Conservation (phyloP, 1,140 invertebrate genomes). For the Teleopsis dalmanni region DNA sequence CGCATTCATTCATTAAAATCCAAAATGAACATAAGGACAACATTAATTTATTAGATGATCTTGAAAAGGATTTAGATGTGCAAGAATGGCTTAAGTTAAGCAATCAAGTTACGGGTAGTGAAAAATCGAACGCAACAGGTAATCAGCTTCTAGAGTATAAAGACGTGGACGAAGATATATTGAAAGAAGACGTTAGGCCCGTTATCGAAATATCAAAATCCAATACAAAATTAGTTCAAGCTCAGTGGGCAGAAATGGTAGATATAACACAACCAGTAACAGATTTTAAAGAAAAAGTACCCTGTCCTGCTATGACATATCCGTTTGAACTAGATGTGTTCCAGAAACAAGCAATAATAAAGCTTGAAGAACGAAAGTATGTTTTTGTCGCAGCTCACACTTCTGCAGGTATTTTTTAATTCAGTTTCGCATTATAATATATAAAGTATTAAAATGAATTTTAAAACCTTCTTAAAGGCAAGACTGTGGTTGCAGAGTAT, state of each 20-base stretch:
- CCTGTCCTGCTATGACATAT: slow-evolving; percentile 78
- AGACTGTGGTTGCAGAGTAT: slow-evolving; percentile 99
- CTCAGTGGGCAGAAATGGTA: slow-evolving; percentile 81
- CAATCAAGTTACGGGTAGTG: slow-evolving; percentile 10
- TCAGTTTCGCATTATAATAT: neutral
- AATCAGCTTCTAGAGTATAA: slow-evolving; percentile 22
- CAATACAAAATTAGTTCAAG: slow-evolving; percentile 36
- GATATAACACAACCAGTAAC: slow-evolving; percentile 70
- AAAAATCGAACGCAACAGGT: neutral
- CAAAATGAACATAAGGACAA: slow-evolving; percentile 5
- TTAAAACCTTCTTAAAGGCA: no score
- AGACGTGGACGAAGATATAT: slow-evolving; percentile 37
- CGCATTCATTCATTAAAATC: neutral
- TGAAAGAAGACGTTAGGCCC: slow-evolving; percentile 43
- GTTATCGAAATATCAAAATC: slow-evolving; percentile 49
- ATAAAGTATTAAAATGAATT: neutral
- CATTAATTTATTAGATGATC: slow-evolving; percentile 30
- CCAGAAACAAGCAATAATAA: slow-evolving; percentile 92
- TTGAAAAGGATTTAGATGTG: slow-evolving; percentile 37
- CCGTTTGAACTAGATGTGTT: slow-evolving; percentile 95
- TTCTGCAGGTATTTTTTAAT: slow-evolving; percentile 86
- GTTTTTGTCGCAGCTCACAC: slow-evolving; percentile 99
- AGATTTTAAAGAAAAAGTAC: slow-evolving; percentile 76
- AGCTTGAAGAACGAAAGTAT: slow-evolving; percentile 87
- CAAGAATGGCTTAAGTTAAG: slow-evolving; percentile 35